These are phyloP conservation scores for Argya squamiceps DNA, from an alignment of 2,797 vertebrate genomes.

Conservation along the genomic window DNA sequence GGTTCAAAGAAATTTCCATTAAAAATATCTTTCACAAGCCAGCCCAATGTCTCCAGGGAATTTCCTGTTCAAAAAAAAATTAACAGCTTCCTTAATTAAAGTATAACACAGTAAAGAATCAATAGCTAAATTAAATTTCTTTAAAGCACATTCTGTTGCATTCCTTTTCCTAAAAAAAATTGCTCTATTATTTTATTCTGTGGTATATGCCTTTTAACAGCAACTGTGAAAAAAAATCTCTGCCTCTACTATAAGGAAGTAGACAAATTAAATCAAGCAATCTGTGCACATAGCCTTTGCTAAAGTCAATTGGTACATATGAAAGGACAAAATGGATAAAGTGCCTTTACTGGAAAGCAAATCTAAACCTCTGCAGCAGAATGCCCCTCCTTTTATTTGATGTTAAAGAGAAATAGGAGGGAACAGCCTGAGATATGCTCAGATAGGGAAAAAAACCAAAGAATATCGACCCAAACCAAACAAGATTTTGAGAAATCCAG, in stretches of 20 bases:
- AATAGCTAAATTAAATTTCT: conserved; percentile 59
- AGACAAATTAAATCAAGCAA: conserved; percentile 35
- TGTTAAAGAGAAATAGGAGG: neutral
- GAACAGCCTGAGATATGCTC: neutral
- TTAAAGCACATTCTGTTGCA: conserved; percentile 34
- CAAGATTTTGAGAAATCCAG: neutral
- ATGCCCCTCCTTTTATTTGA: neutral
- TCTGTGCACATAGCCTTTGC: neutral
- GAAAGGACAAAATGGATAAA: neutral
- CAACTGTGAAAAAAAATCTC: neutral
- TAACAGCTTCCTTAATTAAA: conserved; percentile 69
- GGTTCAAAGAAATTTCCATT: neutral
- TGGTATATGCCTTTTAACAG: neutral
- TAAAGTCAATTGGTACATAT: neutral
- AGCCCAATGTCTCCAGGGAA: conserved; percentile 34
- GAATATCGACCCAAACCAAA: neutral
- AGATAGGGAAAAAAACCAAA: neutral
- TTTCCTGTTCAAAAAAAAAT: neutral
- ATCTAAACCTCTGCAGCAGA: neutral
- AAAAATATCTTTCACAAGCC: conserved; percentile 36
- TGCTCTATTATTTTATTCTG: conserved; percentile 12
- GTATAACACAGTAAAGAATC: conserved; percentile 43
- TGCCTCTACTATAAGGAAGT: neutral
- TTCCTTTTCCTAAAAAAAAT: conserved; percentile 56
- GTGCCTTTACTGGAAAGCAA: neutral